A percentile compares a stretch with the other conserved stretches of the same genome.
These are phyloP conservation scores for Graptemys geographica DNA, from an alignment of 2,797 vertebrate genomes.

Conservation along the genomic window DNA sequence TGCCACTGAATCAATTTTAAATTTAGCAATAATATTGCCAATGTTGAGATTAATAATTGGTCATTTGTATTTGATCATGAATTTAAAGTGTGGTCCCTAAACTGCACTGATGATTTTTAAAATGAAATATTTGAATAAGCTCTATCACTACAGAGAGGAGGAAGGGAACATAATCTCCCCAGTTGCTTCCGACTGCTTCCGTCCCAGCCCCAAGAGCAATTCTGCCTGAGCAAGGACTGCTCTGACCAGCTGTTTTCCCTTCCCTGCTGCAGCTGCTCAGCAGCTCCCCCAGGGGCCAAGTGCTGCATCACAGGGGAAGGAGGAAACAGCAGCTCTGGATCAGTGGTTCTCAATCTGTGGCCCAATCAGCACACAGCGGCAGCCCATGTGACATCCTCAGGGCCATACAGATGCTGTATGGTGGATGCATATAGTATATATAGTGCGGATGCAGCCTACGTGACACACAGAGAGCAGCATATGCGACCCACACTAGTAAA, in stretches of 20 bases:
- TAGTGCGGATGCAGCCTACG: too few relatives aligned
- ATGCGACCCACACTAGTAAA: too few relatives aligned
- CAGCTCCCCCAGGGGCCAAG: neutral
- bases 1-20: neutral
- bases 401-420: too few relatives aligned
- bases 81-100: neutral
- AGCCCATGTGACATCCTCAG: too few relatives aligned
- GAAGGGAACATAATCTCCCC: neutral
- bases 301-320: neutral
- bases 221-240: neutral
- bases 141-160: neutral
- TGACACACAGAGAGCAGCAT: too few relatives aligned
- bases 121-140: neutral
- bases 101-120: neutral
- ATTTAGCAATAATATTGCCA: neutral
- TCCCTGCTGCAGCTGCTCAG: neutral
- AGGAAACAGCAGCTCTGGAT: too few relatives aligned
- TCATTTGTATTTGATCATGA: neutral
- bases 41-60: neutral
- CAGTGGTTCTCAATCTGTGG: too few relatives aligned
- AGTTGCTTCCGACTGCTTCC: neutral
- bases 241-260: neutral
- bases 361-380: too few relatives aligned
- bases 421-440: too few relatives aligned
- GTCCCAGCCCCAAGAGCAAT: neutral